Percentiles rank a stretch among this genome's conserved stretches.
phyloP scores from a whole-genome alignment of 2,113 vertebrate species.

The Ciconia stormi region DNA sequence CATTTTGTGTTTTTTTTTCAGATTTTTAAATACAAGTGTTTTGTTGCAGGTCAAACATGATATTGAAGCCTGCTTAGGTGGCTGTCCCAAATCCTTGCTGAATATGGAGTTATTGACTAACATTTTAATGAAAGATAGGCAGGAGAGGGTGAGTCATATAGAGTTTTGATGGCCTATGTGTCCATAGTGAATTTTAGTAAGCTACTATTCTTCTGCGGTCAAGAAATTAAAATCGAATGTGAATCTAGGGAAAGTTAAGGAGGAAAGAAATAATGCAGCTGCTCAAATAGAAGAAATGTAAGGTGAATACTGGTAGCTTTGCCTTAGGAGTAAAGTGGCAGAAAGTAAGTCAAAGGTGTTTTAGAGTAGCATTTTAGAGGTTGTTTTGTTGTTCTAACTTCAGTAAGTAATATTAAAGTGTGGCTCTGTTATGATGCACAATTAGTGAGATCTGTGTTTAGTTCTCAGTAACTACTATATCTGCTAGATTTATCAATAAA shows the following conservation, averaged over 20 bases:
- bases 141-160: not conserved
- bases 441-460: not conserved
- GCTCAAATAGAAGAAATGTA: not conserved
- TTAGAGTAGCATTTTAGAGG: not conserved
- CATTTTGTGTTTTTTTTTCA: too few relatives aligned
- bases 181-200: not conserved
- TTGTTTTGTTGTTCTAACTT: not conserved
- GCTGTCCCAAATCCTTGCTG: not conserved
- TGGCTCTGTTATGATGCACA: not conserved
- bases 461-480: not conserved
- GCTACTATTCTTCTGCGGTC: not conserved
- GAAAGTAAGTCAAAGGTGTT: not conserved
- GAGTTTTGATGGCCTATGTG: not conserved
- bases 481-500: not conserved
- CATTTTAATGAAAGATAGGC: not conserved
- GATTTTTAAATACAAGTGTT: too few relatives aligned
- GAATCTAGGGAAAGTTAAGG: not conserved
- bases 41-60: not conserved
- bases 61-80: not conserved
- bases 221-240: not conserved
- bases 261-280: not conserved
- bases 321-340: not conserved
- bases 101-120: not conserved
- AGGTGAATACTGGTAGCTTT: not conserved
- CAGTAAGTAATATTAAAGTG: not conserved